These are phyloP conservation scores for Cotesia glomerata DNA, from an alignment of 1,140 invertebrate species.

Conservation along the genomic window DNA sequence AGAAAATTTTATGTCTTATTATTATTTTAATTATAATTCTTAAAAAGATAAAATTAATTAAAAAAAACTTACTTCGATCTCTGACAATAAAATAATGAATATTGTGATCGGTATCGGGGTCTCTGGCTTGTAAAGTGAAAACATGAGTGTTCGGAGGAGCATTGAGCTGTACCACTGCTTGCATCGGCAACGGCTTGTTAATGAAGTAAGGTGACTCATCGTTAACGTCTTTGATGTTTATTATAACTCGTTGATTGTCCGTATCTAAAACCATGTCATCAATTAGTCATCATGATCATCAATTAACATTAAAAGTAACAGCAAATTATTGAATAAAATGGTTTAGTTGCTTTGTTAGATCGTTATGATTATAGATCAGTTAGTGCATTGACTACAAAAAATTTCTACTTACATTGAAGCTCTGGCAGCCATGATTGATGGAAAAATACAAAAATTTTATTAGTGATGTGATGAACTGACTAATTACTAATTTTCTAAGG, in stretches of 20 bases:
- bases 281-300: not conserved
- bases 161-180: slow-evolving; percentile 93
- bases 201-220: slow-evolving; percentile 96
- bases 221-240: slow-evolving; percentile 94
- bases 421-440: slow-evolving; percentile 46
- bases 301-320: slow-evolving; percentile 4
- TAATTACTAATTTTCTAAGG: not conserved
- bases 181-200: slow-evolving; percentile 93
- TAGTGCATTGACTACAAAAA: not conserved
- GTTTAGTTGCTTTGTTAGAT: no score
- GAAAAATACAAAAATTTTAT: slow-evolving; percentile 20
- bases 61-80: slow-evolving; percentile 71
- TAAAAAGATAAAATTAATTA: no score
- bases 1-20: no score
- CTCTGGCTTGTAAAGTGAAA: slow-evolving; percentile 92
- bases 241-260: slow-evolving; percentile 93
- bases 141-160: slow-evolving; percentile 94
- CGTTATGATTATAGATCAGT: no score
- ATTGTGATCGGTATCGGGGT: slow-evolving; percentile 93
- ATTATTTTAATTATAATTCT: no score
- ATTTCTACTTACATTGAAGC: slow-evolving; percentile 52
- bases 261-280: slow-evolving; percentile 72
- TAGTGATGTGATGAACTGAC: slow-evolving; percentile 13
- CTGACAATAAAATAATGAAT: slow-evolving; percentile 95
- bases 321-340: not conserved